Evolutionary conservation across 2,797 vertebrate genomes (phyloP).

Genomic region (Pyrocephalus nanus): DNA sequence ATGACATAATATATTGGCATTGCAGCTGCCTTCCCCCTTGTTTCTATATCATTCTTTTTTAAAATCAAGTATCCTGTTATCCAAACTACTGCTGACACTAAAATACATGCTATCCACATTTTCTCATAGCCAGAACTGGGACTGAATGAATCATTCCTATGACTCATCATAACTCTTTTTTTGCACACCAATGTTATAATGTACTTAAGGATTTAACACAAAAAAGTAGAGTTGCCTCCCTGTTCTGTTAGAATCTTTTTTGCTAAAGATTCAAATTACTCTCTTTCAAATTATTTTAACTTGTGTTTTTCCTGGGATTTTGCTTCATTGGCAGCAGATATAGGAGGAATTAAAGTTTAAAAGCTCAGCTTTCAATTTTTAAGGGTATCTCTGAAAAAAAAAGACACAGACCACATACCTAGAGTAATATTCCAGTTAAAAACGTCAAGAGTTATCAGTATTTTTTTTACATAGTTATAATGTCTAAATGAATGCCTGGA

Average conservation of each 20-base stretch:
- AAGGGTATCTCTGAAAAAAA: background rate
- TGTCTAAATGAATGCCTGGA: background rate
- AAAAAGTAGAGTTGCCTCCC: background rate
- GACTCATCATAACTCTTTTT: constrained; percentile 61
- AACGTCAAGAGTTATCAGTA: background rate
- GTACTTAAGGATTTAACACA: background rate
- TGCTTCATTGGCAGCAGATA: background rate
- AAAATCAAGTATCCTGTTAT: constrained; percentile 27
- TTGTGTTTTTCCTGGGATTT: background rate
- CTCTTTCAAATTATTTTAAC: background rate
- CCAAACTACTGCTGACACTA: constrained; percentile 42
- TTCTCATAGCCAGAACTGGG: constrained; percentile 32
- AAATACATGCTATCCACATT: constrained; percentile 42
- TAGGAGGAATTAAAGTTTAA: background rate
- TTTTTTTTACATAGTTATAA: background rate
- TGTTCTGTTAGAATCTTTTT: background rate
- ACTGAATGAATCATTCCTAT: constrained; percentile 60
- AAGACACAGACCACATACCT: background rate
- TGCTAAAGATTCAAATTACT: background rate
- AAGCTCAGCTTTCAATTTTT: background rate
- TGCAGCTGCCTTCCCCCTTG: background rate
- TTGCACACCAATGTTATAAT: constrained; percentile 2
- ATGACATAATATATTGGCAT: background rate
- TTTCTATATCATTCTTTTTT: background rate
- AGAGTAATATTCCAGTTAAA: background rate